Evolutionary conservation across 2,888 invertebrate species (phyloP), one percentile per base, ranked within the genome.

Genomic region (Lacanobia wlatinum): DNA sequence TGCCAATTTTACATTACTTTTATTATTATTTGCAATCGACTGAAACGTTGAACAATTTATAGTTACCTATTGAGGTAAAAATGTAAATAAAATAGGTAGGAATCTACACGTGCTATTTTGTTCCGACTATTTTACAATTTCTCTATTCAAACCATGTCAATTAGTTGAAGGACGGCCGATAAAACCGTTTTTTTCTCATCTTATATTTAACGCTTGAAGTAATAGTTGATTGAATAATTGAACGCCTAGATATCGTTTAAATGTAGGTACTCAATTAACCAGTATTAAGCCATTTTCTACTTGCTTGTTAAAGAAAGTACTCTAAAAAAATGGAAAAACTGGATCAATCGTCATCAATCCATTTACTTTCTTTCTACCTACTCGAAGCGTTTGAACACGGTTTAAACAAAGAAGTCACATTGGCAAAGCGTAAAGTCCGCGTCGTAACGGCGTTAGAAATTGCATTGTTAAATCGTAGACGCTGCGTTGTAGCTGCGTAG

Each of bases 1-100:
- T 65, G 40, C 43, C 28, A 70, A 77, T 52, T 61, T 77, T 50
- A 61, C 12, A 58, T 38, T 55, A 12, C 14, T 40, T 73, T 38
- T 52, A 16, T n/a, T 53, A n/a, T 53, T 73, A 60, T 46, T 71
- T 28, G 5, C 34, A 40, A 43, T n/a, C 2, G 18, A 14, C 18
- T 38, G 56, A 18, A n/a, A 21, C 34, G 34, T 5, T n/a, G n/a
- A n/a, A n/a, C n/a, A n/a, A n/a, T n/a, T 16, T 43, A 43, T 2
- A 60, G 9, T 43, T 43, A 43, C 16, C 21, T 40, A 8, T 21
- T 60, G 10, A 43, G 16, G 16, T 21, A 16, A 21, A 14, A 8
- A 59, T 8, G 8, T 23, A 40, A 5, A 9, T 18, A 28, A 34
- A 34, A 23, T 64, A 40, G 7, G n/a, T 21, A 43, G 23, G 14